phyloP scores from a whole-genome alignment of 2,113 vertebrate genomes.

The Sminthopsis crassicaudata region DNA sequence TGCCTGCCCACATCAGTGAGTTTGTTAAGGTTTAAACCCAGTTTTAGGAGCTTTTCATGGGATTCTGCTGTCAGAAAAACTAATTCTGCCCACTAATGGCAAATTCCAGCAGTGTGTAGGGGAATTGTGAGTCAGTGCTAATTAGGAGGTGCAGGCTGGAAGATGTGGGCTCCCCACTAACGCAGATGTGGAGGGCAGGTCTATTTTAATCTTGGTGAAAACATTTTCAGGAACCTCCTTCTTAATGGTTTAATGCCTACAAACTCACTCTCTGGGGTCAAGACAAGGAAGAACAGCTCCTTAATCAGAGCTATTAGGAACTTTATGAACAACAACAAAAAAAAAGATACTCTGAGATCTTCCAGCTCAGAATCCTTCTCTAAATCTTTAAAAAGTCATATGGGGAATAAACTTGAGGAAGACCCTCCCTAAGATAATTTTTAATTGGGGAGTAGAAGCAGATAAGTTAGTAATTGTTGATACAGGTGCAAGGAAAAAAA shows the following conservation, averaged over 20 bases:
- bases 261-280: not conserved
- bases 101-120: constrained; percentile 44
- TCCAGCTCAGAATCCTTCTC: not conserved
- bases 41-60: constrained; percentile 67
- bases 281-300: not conserved
- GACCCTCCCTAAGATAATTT: not conserved
- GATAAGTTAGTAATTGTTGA: not conserved
- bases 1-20: constrained; percentile 66
- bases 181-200: not conserved
- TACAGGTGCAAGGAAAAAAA: not conserved
- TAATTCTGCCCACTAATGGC: constrained; percentile 56
- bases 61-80: constrained; percentile 52
- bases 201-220: not conserved
- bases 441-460: not conserved
- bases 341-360: not conserved
- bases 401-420: not conserved
- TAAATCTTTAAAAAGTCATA: not conserved
- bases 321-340: not conserved
- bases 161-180: not conserved
- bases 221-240: constrained; percentile 2
- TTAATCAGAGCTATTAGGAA: not conserved
- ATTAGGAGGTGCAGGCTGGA: not conserved
- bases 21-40: constrained; percentile 76
- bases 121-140: constrained; percentile 32
- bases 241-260: not conserved